Conservation (phyloP, 1,140 invertebrate species). For the Sycophila sp. region DNA sequence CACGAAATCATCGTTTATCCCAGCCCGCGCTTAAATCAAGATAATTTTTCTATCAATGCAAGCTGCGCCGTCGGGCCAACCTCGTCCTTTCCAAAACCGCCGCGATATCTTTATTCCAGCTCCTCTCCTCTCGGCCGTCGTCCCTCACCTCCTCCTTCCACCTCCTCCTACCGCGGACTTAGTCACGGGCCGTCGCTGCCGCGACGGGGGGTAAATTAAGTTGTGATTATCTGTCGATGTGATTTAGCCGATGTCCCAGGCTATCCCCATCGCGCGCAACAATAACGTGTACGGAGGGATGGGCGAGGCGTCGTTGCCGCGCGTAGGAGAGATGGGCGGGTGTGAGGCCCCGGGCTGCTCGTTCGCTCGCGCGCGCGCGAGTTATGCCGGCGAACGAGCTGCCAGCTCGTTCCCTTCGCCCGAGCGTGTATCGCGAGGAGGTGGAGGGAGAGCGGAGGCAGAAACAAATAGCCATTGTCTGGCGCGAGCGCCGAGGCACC, state of each 20-base stretch:
- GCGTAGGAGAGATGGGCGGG: constrained; percentile 36
- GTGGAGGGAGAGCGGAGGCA: constrained; percentile 39
- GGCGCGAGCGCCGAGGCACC: constrained; percentile 46
- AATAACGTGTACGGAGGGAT: not conserved
- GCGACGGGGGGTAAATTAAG: constrained; percentile 64
- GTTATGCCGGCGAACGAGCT: constrained; percentile 10
- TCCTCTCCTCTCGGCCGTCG: constrained; percentile 28
- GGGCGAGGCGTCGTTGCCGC: not conserved
- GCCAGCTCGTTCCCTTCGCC: constrained; percentile 5
- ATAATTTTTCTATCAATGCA: constrained; percentile 25
- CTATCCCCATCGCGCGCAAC: not conserved
- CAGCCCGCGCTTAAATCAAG: constrained; percentile 7
- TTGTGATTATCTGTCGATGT: constrained; percentile 67
- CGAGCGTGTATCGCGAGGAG: not conserved
- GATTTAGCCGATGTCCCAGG: constrained; percentile 57
- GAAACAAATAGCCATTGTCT: constrained; percentile 68
- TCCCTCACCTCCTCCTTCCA: constrained; percentile 31
- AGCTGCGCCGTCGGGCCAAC: not conserved
- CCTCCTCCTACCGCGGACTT: constrained; percentile 34
- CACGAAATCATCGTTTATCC: not conserved
- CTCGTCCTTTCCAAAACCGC: not conserved
- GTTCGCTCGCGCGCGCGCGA: not conserved
- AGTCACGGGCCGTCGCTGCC: constrained; percentile 45
- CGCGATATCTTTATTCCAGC: constrained; percentile 27
- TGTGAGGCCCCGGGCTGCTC: constrained; percentile 20